Conservation (phyloP, 2,113 vertebrate species). For the Circaetus cinerascens region DNA sequence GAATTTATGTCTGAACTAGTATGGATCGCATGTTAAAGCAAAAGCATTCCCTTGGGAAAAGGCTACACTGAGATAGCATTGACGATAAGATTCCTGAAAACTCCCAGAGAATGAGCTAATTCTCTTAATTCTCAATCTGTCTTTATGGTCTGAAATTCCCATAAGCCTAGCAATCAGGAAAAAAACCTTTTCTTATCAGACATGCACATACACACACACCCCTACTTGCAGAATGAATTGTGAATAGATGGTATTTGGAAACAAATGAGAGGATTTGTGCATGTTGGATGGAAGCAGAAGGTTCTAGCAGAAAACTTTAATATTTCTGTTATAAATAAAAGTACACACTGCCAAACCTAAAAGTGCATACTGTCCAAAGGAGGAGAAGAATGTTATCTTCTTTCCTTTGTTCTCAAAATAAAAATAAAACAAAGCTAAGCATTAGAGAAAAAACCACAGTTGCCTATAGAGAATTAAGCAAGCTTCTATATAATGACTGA, state of each 20-base stretch:
- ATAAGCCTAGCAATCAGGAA: neutral
- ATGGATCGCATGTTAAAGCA: neutral
- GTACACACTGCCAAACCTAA: neutral
- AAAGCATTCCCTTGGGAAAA: neutral
- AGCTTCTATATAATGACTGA: neutral
- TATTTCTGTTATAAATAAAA: neutral
- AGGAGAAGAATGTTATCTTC: neutral
- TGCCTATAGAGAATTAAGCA: neutral
- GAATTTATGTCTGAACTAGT: neutral
- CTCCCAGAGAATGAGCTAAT: neutral
- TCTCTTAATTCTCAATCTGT: neutral
- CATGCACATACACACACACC: neutral
- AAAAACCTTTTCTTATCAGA: neutral
- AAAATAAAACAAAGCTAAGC: neutral
- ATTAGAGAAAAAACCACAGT: neutral
- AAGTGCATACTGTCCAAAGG: neutral
- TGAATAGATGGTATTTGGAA: neutral
- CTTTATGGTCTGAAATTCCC: neutral
- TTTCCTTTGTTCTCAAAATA: neutral
- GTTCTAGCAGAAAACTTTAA: neutral
- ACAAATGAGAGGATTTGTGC: neutral
- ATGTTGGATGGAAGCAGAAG: neutral
- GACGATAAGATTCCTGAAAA: neutral
- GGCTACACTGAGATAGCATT: neutral
- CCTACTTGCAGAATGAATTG: fast-evolving